These are phyloP conservation scores for Ceratina australensis DNA, from an alignment of 1,140 invertebrate species.

Conservation along the genomic window DNA sequence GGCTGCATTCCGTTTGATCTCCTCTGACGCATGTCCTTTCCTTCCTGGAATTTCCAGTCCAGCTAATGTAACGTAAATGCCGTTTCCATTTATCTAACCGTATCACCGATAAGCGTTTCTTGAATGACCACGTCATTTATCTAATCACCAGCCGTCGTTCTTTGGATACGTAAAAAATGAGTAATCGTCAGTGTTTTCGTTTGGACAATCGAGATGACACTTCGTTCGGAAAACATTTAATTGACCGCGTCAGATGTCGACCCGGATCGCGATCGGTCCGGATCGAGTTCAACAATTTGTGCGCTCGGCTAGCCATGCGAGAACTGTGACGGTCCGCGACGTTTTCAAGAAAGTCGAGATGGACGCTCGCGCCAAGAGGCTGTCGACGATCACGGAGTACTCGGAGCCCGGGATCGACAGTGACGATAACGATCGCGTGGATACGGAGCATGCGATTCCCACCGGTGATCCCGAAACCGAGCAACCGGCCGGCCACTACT, in stretches of 20 bases:
- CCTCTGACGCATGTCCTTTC: rapidly evolving
- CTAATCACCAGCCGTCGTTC: neutral
- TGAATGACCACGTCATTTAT: neutral
- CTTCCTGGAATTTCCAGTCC: too few species aligned
- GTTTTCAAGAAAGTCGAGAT: neutral
- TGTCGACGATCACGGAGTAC: slow-evolving; percentile 70
- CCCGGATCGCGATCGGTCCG: neutral
- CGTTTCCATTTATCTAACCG: neutral
- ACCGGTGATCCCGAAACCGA: slow-evolving; percentile 48
- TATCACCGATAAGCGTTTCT: too few species aligned
- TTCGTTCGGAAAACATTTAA: slow-evolving; percentile 1
- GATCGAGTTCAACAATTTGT: neutral
- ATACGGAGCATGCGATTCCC: slow-evolving; percentile 14
- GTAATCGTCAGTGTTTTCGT: too few species aligned
- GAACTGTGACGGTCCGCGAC: neutral
- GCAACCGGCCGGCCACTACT: slow-evolving; percentile 62
- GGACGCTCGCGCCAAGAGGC: slow-evolving; percentile 49
- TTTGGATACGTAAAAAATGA: neutral
- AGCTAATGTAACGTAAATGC: too few species aligned
- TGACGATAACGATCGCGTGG: slow-evolving; percentile 38
- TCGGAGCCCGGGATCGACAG: slow-evolving; percentile 55
- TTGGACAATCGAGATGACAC: too few species aligned
- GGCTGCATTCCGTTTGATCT: neutral
- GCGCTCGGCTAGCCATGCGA: slow-evolving; percentile 24
- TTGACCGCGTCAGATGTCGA: slow-evolving; percentile 14